Percentiles rank a stretch among this genome's conserved stretches.
Evolutionary conservation across 53 echinoderm and acorn worm genomes (phyloP).

Genomic region (Stichopus horrens): DNA sequence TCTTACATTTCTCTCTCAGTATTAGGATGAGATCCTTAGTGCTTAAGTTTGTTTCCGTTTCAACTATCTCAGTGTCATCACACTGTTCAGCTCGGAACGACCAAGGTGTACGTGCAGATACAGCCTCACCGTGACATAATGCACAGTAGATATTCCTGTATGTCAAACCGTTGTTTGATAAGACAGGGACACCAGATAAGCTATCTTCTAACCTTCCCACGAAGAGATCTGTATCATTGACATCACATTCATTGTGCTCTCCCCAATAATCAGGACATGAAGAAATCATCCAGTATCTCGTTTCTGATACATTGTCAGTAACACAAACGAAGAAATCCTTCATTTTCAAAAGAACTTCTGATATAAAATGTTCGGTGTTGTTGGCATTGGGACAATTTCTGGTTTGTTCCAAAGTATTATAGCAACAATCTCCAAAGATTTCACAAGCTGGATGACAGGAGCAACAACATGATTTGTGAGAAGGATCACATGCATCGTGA

Average conservation of each 20-base stretch:
- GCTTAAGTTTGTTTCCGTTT: background rate
- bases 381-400: background rate
- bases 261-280: constrained; percentile 23
- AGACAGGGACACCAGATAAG: constrained; percentile 16
- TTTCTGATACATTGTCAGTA: background rate
- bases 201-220: constrained; percentile 26
- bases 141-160: constrained; percentile 31
- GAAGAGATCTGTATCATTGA: background rate
- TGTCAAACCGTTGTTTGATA: constrained; percentile 13
- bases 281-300: constrained; percentile 30
- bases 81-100: background rate
- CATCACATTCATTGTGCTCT: constrained; percentile 4
- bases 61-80: background rate
- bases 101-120: background rate
- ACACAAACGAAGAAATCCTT: background rate
- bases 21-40: background rate
- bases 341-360: background rate
- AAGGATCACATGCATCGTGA: background rate
- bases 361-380: background rate
- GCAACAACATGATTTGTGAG: background rate
- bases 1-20: constrained; percentile 4
- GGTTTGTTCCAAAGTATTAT: background rate
- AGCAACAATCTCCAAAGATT: constrained; percentile 17
- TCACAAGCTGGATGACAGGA: constrained; percentile 30
- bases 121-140: constrained; percentile 20